phyloP scores from a whole-genome alignment of 37 sponge, comb jelly and placozoan genomes.

The Ephydatia muelleri region DNA sequence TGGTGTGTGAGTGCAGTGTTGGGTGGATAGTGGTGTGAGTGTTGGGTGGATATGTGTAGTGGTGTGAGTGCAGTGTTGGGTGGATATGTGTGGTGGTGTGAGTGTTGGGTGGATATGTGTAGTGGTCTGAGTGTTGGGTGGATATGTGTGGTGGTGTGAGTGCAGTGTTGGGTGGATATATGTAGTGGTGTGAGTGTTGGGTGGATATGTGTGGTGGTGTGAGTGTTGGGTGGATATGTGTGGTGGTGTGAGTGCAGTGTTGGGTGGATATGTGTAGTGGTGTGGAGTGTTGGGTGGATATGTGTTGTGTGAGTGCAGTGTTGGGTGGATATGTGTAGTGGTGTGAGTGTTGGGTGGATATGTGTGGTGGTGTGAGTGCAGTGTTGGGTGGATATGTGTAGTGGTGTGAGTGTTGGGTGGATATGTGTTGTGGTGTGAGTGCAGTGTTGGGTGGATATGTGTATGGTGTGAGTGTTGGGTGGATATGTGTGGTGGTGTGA shows the following conservation, averaged over 20 bases:
- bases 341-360: not conserved
- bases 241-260: not conserved
- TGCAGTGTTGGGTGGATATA: not conserved
- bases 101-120: slow-evolving; percentile 8
- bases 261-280: not conserved
- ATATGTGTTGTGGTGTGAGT: not conserved
- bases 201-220: too few species aligned
- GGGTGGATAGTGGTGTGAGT: slow-evolving; percentile 32
- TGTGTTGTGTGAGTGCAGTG: too few species aligned
- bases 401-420: not conserved
- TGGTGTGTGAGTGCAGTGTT: too few species aligned
- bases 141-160: not conserved
- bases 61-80: not conserved
- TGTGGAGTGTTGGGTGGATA: slow-evolving; percentile 5
- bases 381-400: slow-evolving; percentile 15
- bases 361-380: not conserved
- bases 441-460: too few species aligned
- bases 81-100: not conserved
- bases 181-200: not conserved
- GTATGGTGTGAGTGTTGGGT: slow-evolving; percentile 23
- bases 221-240: slow-evolving; percentile 14
- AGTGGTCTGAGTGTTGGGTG: too few species aligned
- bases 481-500: not conserved
- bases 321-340: not conserved
- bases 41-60: not conserved